A percentile compares a stretch with the other conserved stretches of the same genome.
Evolutionary conservation across 1,140 invertebrate genomes (phyloP).

Genomic region (Neodiprion fabricii): DNA sequence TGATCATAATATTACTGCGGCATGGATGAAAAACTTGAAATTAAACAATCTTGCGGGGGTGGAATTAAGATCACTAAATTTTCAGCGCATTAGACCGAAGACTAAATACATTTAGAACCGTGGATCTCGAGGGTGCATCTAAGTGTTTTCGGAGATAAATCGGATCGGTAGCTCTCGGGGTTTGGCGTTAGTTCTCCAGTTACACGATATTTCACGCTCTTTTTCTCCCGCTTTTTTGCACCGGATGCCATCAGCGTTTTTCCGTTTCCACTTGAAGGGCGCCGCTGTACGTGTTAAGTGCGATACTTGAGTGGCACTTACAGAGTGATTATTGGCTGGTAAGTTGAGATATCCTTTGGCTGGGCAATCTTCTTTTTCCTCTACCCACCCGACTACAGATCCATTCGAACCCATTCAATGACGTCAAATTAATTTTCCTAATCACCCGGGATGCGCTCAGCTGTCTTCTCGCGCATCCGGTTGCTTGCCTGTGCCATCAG

Average conservation of each 20-base stretch:
- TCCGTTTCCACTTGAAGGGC: constrained; percentile 4
- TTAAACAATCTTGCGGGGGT: neutral
- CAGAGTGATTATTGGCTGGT: neutral
- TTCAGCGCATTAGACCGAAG: neutral
- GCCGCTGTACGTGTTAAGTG: neutral
- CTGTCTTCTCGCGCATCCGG: no score
- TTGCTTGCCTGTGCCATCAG: no score
- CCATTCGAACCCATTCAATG: no score
- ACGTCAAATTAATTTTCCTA: no score
- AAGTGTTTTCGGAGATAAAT: constrained; percentile 12
- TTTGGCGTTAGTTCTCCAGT: neutral
- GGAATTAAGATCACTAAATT: neutral
- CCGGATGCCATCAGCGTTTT: constrained; percentile 3
- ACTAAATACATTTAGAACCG: constrained; percentile 5
- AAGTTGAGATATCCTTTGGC: neutral
- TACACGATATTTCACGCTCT: neutral
- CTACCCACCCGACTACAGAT: neutral
- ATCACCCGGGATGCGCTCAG: no score
- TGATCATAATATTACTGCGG: no score
- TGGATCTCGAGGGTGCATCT: neutral
- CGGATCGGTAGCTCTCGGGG: neutral
- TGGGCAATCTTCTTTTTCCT: neutral
- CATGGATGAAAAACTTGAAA: no score
- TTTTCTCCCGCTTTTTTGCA: constrained; percentile 3
- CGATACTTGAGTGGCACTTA: neutral